A percentile compares a stretch with the other conserved stretches of the same genome.
phyloP scores from a whole-genome alignment of 1,140 invertebrate species.

The Fopius arisanus region DNA sequence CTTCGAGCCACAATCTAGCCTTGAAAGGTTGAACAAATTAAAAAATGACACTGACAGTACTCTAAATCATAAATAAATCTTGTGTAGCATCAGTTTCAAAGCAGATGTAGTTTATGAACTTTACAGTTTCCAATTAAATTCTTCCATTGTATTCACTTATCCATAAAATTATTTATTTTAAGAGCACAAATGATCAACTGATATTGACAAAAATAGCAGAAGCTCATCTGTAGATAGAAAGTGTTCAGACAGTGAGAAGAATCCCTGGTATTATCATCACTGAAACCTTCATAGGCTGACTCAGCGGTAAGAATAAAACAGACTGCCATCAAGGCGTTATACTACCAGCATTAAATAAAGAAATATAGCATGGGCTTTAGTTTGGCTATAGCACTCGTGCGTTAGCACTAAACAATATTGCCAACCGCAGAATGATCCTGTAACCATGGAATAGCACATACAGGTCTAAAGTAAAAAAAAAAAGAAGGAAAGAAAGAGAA shows the following conservation, averaged over 20 bases:
- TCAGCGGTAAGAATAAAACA: constrained; percentile 57
- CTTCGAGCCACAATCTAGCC: too few relatives aligned
- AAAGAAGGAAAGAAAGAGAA: background rate
- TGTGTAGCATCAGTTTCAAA: too few relatives aligned
- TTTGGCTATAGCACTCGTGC: constrained; percentile 47
- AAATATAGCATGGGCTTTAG: constrained; percentile 53
- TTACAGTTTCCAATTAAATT: too few relatives aligned
- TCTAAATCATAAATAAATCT: too few relatives aligned
- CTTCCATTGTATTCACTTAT: too few relatives aligned
- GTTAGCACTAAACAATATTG: constrained; percentile 55
- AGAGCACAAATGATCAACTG: background rate
- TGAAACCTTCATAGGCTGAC: constrained; percentile 45
- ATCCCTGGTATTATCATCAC: background rate
- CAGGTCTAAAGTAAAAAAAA: background rate
- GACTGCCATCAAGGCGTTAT: constrained; percentile 50
- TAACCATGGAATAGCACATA: background rate
- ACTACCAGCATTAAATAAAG: constrained; percentile 57
- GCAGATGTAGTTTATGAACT: too few relatives aligned
- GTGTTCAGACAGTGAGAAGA: background rate
- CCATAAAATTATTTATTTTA: background rate
- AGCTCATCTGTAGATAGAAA: background rate
- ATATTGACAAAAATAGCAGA: background rate
- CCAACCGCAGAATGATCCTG: constrained; percentile 46
- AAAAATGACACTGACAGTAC: too few relatives aligned
- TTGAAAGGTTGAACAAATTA: too few relatives aligned